phyloP scores from a whole-genome alignment of 2,888 invertebrate species.

The Pterostichus madidus region DNA sequence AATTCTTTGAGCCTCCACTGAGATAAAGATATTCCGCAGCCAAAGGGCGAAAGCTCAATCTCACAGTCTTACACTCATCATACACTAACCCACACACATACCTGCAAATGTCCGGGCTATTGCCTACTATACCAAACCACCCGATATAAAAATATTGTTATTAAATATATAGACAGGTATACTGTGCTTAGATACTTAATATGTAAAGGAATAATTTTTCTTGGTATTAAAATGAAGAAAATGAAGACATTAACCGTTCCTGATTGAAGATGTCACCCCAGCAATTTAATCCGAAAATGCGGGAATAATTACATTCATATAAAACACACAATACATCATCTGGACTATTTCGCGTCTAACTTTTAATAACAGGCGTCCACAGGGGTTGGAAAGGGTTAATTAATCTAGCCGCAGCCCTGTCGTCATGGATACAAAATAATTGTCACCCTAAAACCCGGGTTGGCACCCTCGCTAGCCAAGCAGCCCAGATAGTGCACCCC shows the following conservation, averaged over 20 bases:
- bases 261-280: constrained; percentile 48
- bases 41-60: too few relatives aligned
- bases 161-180: too few relatives aligned
- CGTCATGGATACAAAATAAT: constrained; percentile 75
- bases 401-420: constrained; percentile 75
- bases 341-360: constrained; percentile 73
- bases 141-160: too few relatives aligned
- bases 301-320: constrained; percentile 40
- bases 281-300: constrained; percentile 25
- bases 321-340: constrained; percentile 60
- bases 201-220: background rate
- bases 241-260: constrained; percentile 8
- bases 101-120: too few relatives aligned
- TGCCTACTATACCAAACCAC: too few relatives aligned
- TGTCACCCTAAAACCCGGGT: constrained; percentile 70
- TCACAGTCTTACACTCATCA: too few relatives aligned
- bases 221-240: background rate
- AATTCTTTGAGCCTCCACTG: too few relatives aligned
- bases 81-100: too few relatives aligned
- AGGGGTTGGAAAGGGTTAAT: constrained; percentile 75
- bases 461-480: constrained; percentile 43
- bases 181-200: too few relatives aligned
- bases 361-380: constrained; percentile 73
- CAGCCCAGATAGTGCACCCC: background rate
- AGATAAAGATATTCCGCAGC: too few relatives aligned